Percentiles rank a stretch among this genome's conserved stretches.
These are phyloP conservation scores for Embidobia sp. DNA, from an alignment of 2,888 invertebrate species.

Conservation along the genomic window DNA sequence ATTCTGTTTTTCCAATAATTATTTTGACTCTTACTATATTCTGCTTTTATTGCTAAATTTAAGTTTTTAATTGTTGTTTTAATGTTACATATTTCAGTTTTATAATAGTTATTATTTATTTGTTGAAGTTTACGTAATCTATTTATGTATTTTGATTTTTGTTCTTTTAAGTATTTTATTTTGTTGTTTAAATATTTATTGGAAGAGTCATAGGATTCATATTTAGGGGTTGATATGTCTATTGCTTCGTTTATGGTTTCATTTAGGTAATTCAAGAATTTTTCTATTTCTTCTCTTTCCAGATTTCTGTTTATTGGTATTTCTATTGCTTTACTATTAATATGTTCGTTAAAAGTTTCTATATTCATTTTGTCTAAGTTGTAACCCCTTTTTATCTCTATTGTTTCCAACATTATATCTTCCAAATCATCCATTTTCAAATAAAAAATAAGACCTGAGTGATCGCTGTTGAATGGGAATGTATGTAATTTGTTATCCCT, in stretches of 20 bases:
- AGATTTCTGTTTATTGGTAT: constrained; percentile 4
- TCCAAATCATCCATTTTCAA: too few relatives aligned
- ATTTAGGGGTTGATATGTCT: neutral
- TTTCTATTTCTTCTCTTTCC: neutral
- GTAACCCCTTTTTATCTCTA: too few relatives aligned
- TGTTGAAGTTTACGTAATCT: neutral
- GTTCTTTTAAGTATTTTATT: neutral
- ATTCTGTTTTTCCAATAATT: constrained; percentile 33
- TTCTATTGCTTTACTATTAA: neutral
- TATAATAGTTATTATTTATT: too few relatives aligned
- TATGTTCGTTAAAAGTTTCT: neutral
- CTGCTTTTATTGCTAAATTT: constrained; percentile 4
- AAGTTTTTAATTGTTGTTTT: constrained; percentile 9
- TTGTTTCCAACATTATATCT: too few relatives aligned
- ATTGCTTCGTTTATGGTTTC: constrained; percentile 3
- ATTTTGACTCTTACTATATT: constrained; percentile 7
- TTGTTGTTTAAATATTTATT: constrained; percentile 3
- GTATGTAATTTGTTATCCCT: too few relatives aligned
- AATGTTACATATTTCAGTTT: neutral
- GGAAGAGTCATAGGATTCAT: neutral
- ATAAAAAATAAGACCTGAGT: too few relatives aligned
- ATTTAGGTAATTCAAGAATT: neutral
- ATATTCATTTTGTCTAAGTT: constrained; percentile 13
- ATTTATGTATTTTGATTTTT: constrained; percentile 5
- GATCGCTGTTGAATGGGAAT: too few relatives aligned